Evolutionary conservation across 1,140 invertebrate species (phyloP), one percentile per base, ranked within the genome.

Genomic region (Meteorus sp.): DNA sequence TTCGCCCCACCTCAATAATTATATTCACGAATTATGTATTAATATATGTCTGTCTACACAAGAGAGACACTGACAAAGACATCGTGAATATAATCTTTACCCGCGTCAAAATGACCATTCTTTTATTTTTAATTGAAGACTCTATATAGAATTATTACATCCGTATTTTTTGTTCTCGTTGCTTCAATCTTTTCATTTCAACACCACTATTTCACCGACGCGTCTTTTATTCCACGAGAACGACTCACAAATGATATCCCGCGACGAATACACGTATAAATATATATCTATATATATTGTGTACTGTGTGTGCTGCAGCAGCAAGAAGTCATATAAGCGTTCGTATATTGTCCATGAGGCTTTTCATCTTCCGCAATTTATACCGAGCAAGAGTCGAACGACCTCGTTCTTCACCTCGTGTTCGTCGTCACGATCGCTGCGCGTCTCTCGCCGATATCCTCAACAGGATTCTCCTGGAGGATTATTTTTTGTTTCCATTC

Each of bases 311-410:
- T n/a, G n/a, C n/a, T n/a, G n/a, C n/a, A n/a, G n/a, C n/a, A n/a
- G n/a, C n/a, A n/a, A n/a, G 45, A 31, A 13, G 25, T 29, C n/a
- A n/a, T 31, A 19, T n/a, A 15, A 47, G 23, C 3, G 20, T 25
- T 45, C 44, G 15, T n/a, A n/a, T n/a, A n/a, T n/a, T n/a, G n/a
- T 15, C 27, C 27, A 13, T 22, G 20, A 27, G 45, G 33, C 48
- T 58, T 58, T 54, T 58, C 45, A 58, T 58, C 45, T 58, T 57
- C 45, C 29, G 44, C 29, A 57, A 57, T 57, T 58, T 58, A 51
- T 58, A 41, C 45, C 25, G 35, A 1, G 11, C 27, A 57, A 13
- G 13, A 43, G 53, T 27, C 39, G 47, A 43, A 51, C 41, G 56
- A 50, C 56, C 56, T 58, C 35, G 35, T 51, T 48, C 22, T 41